These are phyloP conservation scores for Helicorthomorpha holstii DNA, from an alignment of 1,140 invertebrate species.

Conservation along the genomic window DNA sequence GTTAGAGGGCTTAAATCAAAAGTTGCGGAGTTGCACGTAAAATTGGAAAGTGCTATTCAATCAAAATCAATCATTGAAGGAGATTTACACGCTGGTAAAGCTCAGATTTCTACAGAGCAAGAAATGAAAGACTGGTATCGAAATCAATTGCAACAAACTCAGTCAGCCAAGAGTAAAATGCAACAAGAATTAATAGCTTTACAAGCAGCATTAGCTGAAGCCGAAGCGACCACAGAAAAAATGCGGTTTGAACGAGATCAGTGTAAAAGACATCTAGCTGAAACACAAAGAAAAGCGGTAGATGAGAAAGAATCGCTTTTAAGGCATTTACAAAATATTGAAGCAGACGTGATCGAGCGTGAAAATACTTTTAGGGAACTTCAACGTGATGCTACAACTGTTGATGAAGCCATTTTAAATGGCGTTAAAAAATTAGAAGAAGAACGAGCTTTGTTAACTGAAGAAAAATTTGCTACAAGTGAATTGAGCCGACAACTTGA, in stretches of 20 bases:
- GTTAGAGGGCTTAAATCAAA: conserved; percentile 29
- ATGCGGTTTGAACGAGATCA: conserved; percentile 23
- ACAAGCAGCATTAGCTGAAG: conserved; percentile 20
- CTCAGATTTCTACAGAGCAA: conserved; percentile 21
- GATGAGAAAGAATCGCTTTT: conserved; percentile 29
- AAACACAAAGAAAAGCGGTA: conserved; percentile 23
- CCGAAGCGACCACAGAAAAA: conserved; percentile 24
- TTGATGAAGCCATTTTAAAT: conserved; percentile 22
- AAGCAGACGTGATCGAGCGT: conserved; percentile 30
- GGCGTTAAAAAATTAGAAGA: conserved; percentile 25
- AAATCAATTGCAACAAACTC: conserved; percentile 25
- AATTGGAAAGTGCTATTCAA: conserved; percentile 26
- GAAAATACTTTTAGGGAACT: conserved; percentile 29
- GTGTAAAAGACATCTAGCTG: conserved; percentile 21
- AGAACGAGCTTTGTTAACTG: conserved; percentile 20
- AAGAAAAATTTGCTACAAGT: conserved; percentile 18
- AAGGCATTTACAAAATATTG: conserved; percentile 28
- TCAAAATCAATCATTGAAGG: conserved; percentile 25
- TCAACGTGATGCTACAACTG: conserved; percentile 22
- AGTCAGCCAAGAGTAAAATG: conserved; percentile 21
- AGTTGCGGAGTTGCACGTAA: conserved; percentile 29
- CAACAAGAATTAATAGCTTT: conserved; percentile 27
- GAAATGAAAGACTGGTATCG: conserved; percentile 31
- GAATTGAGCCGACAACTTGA: conserved; percentile 26
- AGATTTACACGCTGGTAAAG: conserved; percentile 22